Evolutionary conservation across 2,888 invertebrate genomes (phyloP).

Genomic region (Mayetiola destructor): DNA sequence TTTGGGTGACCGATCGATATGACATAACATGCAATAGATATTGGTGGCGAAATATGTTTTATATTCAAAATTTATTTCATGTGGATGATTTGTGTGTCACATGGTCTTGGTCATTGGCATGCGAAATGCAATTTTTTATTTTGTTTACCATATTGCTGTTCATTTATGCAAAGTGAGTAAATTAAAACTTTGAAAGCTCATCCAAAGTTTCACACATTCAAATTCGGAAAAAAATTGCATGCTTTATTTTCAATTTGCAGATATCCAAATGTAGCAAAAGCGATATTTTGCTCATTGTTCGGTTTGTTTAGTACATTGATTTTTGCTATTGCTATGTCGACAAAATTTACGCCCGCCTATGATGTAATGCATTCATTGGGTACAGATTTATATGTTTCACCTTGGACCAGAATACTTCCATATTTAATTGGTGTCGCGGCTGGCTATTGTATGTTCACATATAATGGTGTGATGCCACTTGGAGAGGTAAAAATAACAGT

Average conservation of each 20-base stretch:
- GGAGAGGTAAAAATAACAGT: neutral
- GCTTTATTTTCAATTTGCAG: conserved; percentile 6
- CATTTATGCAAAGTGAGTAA: conserved; percentile 28
- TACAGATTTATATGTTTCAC: conserved; percentile 37
- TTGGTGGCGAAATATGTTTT: conserved; percentile 35
- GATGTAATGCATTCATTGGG: conserved; percentile 32
- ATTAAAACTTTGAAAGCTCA: neutral
- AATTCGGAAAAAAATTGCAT: conserved; percentile 8
- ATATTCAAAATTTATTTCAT: conserved; percentile 33
- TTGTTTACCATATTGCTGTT: conserved; percentile 29
- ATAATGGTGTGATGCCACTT: conserved; percentile 21
- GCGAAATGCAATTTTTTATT: conserved; percentile 35
- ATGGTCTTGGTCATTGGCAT: conserved; percentile 37
- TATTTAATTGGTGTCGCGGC: conserved; percentile 37
- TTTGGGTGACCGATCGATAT: conserved; percentile 32
- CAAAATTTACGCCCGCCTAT: conserved; percentile 22
- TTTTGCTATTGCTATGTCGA: neutral
- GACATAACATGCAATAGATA: conserved; percentile 29
- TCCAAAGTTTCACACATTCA: conserved; percentile 7
- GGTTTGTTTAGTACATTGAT: conserved; percentile 6
- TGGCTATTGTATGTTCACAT: conserved; percentile 34
- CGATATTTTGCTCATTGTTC: conserved; percentile 14
- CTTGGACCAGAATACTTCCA: conserved; percentile 38
- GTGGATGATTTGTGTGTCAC: conserved; percentile 33
- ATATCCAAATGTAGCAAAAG: conserved; percentile 14